Evolutionary conservation across 2,888 invertebrate species (phyloP).

Genomic region (Eumerus sabulonum): DNA sequence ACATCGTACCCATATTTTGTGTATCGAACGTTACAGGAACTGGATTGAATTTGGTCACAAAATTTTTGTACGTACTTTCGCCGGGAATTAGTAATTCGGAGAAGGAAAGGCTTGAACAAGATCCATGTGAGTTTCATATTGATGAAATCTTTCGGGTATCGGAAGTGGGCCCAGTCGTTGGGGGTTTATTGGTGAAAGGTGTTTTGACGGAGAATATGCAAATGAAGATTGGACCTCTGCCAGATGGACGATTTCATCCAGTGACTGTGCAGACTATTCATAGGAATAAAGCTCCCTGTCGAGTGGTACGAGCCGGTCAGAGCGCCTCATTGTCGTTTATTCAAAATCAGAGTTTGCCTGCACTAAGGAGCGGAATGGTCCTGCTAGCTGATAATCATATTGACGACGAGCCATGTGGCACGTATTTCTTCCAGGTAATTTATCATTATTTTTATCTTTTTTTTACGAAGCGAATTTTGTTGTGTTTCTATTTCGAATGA

Average conservation of each 20-base stretch:
- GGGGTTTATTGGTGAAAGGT: conserved; percentile 91
- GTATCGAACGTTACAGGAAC: conserved; percentile 95
- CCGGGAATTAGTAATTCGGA: conserved; percentile 84
- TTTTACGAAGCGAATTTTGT: neutral
- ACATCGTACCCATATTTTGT: conserved; percentile 89
- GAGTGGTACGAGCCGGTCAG: conserved; percentile 92
- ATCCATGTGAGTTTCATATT: conserved; percentile 92
- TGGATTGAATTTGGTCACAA: conserved; percentile 90
- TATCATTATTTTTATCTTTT: neutral
- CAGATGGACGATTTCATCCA: conserved; percentile 87
- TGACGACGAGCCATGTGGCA: conserved; percentile 81
- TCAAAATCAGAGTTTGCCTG: conserved; percentile 79
- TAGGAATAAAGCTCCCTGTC: conserved; percentile 94
- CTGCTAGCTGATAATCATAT: conserved; percentile 81
- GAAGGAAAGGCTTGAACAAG: conserved; percentile 86
- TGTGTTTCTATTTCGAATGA: too few relatives aligned
- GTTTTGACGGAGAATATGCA: conserved; percentile 91
- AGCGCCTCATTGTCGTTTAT: conserved; percentile 88
- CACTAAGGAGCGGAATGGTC: conserved; percentile 91
- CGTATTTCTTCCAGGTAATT: conserved; percentile 83
- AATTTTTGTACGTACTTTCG: conserved; percentile 91
- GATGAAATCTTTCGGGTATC: conserved; percentile 95
- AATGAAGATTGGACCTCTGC: conserved; percentile 87
- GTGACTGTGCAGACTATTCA: conserved; percentile 91
- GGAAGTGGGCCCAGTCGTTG: conserved; percentile 90